Base-by-base conservation (phyloP, 2,113 vertebrate species). In the Petaurus breviceps region DNA sequence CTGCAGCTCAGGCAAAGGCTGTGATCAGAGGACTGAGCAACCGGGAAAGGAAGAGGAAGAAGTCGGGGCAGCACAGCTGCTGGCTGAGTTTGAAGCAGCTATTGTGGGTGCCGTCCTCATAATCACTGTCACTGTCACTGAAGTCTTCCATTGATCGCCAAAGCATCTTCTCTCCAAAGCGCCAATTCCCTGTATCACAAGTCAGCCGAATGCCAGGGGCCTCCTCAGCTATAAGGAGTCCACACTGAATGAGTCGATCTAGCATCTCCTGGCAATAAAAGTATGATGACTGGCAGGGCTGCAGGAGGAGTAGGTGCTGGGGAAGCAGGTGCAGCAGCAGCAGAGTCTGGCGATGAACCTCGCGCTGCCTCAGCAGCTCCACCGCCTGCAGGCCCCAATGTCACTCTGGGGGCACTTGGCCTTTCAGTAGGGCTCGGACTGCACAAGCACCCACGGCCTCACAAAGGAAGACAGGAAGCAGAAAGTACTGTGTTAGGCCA, bases 381-480 rank as follows among this genome's bases (percentile, higher is more conserved):
- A 98, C 95, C 31, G 99, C 96, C 92, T 99, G 98, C 50, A 98
- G 47, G 90, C 98, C 97, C 31, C 96, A 49, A 0, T 53, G 61
- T 0, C 91, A 97, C 96, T 98, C 94, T 1, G 98, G 98, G 0
- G 97, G 93, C 92, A 99, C 97, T 94, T 99, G 90, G 97, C 99
- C 99, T 12, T 96, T 94, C 96, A 99, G 97, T 98, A 99, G 98
- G 31, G 99, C 99, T 0, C 98, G 99, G 95, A 99, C 98, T 0
- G 99, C 99, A 89, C 99, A 99, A 0, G 99, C 99, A 12, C 99
- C 99, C 61, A 99, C 98, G 0, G 99, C 99, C 98, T 99, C 99
- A 0, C 98, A 95, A 95, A 99, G 98, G 53, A 99, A 99, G 91
- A 99, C 93, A 0, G 99, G 99, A n/a, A 99, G 98, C 92, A 99